Base-by-base conservation (phyloP, 2,797 vertebrate species). In the Tachyglossus aculeatus region DNA sequence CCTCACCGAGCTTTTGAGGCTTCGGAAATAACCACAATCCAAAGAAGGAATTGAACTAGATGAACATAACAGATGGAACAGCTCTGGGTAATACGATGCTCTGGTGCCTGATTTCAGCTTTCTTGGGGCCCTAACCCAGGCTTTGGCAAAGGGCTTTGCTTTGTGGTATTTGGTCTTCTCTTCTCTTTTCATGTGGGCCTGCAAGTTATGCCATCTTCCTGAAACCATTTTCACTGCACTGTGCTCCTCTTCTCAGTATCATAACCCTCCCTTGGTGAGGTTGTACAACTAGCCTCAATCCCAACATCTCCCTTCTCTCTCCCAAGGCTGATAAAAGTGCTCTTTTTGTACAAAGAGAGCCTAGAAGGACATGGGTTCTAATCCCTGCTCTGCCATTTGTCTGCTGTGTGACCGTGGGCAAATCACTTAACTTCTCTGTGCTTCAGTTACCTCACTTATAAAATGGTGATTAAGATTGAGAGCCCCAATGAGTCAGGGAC, bases 171-270 rank as follows among this genome's bases (percentile, higher is more conserved):
- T 55, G 51, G 22, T 41, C n/a, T 55, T 19, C 9, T 55, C 54
- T 55, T n/a, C n/a, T 48, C 25, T 15, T 25, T 67, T 52, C 59
- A 24, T 38, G 50, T 67, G 63, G 53, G 24, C 61, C 19, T 18
- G 44, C 39, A 29, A 34, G 54, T 27, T 19, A 31, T 27, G n/a
- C 37, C 67, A 44, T 24, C 19, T 52, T 45, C 16, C 21, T 29
- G 40, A 60, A 38, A 39, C 13, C 18, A 21, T 74, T 74, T 66
- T 55, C 29, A 16, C 52, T 44, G 36, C 19, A 51, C 9, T 50
- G 13, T 55, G n/a, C n/a, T 51, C 64, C 34, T 73, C 39, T 75
- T 85, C 75, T 72, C 44, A 31, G 74, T 77, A 81, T 41, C 57
- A 33, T 24, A 48, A 27, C n/a, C 31, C 22, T 32, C 43, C 41